Conservation (phyloP, 2,888 invertebrate genomes). For the Caenorhabditis sp. region DNA sequence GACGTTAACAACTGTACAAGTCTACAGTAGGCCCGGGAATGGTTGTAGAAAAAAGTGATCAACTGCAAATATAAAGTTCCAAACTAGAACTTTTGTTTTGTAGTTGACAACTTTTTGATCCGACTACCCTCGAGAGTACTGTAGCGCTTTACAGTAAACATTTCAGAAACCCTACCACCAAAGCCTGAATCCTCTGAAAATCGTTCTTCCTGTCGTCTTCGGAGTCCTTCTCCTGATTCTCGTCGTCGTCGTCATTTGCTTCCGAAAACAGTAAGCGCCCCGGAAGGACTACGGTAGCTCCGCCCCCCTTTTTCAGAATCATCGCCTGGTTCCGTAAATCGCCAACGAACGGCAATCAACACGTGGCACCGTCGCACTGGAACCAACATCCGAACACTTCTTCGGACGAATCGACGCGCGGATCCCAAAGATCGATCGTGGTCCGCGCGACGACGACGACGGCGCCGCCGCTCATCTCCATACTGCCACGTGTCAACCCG, state of each 20-base stretch:
- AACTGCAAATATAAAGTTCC: no score
- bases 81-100: no score
- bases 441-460: neutral
- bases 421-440: neutral
- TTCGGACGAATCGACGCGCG: neutral
- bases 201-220: conserved; percentile 35
- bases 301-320: conserved; percentile 13
- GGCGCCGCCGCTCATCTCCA: no score
- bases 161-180: conserved; percentile 12
- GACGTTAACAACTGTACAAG: no score
- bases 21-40: no score
- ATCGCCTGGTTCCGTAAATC: conserved; percentile 40
- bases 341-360: conserved; percentile 37
- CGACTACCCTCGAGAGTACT: no score
- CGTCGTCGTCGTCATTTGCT: conserved; percentile 7
- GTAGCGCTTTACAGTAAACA: neutral
- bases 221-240: conserved; percentile 35
- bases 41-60: neutral
- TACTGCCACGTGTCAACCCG: no score
- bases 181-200: conserved; percentile 15
- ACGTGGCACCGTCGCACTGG: conserved; percentile 32
- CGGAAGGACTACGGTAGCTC: no score
- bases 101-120: no score
- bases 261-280: conserved; percentile 41
- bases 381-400: neutral